A percentile compares a stretch with the other conserved stretches of the same genome.
phyloP scores from a whole-genome alignment of 2,113 vertebrate genomes.

The Muscicapa adusta region DNA sequence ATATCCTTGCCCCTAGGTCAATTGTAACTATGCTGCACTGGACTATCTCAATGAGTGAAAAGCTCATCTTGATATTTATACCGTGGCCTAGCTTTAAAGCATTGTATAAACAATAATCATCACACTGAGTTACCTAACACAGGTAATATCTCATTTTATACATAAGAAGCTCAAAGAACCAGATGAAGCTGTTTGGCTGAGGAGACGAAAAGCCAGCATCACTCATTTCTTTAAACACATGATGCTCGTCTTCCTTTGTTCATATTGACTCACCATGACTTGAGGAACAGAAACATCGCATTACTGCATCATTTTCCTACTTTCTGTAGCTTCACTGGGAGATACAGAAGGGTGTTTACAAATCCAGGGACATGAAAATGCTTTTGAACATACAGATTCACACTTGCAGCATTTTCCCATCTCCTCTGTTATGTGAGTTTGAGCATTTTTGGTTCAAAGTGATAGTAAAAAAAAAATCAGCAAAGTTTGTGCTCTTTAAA shows the following conservation, averaged over 20 bases:
- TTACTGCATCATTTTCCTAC: not conserved
- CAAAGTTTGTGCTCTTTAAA: not conserved
- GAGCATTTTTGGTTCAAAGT: not conserved
- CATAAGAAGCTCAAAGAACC: constrained; percentile 42
- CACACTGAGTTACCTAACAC: not conserved
- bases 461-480: not conserved
- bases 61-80: constrained; percentile 12
- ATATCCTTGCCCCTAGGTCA: not conserved
- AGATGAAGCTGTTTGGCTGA: constrained; percentile 54
- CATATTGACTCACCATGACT: constrained; percentile 34
- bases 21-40: not conserved
- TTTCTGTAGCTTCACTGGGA: not conserved
- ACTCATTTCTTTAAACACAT: constrained; percentile 58
- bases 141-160: constrained; percentile 38
- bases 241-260: constrained; percentile 43
- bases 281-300: not conserved
- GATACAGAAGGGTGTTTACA: not conserved
- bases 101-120: constrained; percentile 47
- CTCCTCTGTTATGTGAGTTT: not conserved
- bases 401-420: not conserved
- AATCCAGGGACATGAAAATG: not conserved
- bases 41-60: not conserved
- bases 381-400: not conserved
- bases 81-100: not conserved
- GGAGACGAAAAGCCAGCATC: constrained; percentile 29